Percentiles rank a stretch among this genome's conserved stretches.
phyloP scores from a whole-genome alignment of 2,888 invertebrate species.

The Frankliniella fusca region DNA sequence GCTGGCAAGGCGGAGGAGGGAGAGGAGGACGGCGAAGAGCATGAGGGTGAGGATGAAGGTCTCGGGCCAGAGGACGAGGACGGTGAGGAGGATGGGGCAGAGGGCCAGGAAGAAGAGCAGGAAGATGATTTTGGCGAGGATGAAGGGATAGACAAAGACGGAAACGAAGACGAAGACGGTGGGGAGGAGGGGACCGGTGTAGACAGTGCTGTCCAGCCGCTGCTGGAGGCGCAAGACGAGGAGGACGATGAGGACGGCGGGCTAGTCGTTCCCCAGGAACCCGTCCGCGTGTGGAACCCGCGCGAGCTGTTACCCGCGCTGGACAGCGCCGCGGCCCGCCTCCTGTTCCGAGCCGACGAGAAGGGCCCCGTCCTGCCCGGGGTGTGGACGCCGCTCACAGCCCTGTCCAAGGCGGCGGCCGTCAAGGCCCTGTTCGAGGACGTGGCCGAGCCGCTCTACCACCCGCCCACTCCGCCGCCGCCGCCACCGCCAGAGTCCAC shows the following conservation, averaged over 20 bases:
- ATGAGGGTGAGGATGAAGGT: background rate
- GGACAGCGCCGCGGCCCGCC: conserved; percentile 7
- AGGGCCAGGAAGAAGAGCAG: background rate
- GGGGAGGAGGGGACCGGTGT: background rate
- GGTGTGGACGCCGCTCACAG: background rate
- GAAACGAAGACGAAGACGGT: background rate
- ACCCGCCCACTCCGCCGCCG: background rate
- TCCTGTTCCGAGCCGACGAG: conserved; percentile 1
- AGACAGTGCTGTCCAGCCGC: too few relatives aligned
- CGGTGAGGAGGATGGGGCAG: background rate
- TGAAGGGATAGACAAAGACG: background rate
- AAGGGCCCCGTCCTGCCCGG: conserved; percentile 1
- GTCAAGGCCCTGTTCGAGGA: conserved; percentile 23
- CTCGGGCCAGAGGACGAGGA: background rate
- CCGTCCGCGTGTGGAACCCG: conserved; percentile 1
- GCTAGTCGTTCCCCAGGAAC: background rate
- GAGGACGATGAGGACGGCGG: background rate
- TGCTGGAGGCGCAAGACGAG: too few relatives aligned
- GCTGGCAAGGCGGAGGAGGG: background rate
- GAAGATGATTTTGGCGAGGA: background rate
- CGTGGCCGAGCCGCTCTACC: conserved; percentile 3
- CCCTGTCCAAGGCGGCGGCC: background rate
- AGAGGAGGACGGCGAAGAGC: background rate
- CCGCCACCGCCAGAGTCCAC: background rate
- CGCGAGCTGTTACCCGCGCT: conserved; percentile 8